A percentile compares a stretch with the other conserved stretches of the same genome.
Evolutionary conservation across 2,888 invertebrate genomes (phyloP).

Genomic region (Catocala nupta): DNA sequence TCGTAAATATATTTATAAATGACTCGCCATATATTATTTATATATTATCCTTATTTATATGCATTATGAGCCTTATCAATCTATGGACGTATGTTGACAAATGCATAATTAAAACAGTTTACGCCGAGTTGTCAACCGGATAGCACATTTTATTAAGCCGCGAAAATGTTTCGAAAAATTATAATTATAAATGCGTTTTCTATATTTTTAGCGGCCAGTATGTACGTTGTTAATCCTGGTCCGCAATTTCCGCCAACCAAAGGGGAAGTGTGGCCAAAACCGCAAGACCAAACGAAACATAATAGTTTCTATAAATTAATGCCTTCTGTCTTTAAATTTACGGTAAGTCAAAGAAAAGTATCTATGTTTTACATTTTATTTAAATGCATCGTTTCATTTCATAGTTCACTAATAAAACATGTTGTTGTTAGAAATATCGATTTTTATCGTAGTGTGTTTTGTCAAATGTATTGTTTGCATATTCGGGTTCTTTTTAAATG

Average conservation of each 20-base stretch:
- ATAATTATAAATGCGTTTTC: conserved; percentile 43
- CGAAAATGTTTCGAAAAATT: conserved; percentile 55
- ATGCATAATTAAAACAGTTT: too few species aligned
- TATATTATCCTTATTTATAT: too few species aligned
- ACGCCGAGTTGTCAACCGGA: conserved; percentile 8
- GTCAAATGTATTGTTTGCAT: too few species aligned
- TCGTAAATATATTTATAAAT: too few species aligned
- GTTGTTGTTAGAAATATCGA: background rate
- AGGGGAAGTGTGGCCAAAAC: conserved; percentile 91
- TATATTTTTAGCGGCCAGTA: conserved; percentile 47
- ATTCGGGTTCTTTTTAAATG: too few species aligned
- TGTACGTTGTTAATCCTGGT: conserved; percentile 45
- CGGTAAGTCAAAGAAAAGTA: conserved; percentile 65
- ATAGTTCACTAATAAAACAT: background rate
- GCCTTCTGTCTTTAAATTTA: conserved; percentile 81
- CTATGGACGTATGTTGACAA: too few species aligned
- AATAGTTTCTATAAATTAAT: conserved; percentile 78
- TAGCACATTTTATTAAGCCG: conserved; percentile 27
- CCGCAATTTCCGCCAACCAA: conserved; percentile 57
- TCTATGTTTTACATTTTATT: too few species aligned
- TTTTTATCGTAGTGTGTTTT: too few species aligned
- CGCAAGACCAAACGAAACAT: conserved; percentile 81
- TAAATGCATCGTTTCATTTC: background rate
- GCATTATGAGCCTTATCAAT: too few species aligned
- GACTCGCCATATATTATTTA: too few species aligned